Percentiles rank a stretch among this genome's conserved stretches.
Conservation (phyloP, 2,797 vertebrate genomes). For the Threskiornis aethiopicus region DNA sequence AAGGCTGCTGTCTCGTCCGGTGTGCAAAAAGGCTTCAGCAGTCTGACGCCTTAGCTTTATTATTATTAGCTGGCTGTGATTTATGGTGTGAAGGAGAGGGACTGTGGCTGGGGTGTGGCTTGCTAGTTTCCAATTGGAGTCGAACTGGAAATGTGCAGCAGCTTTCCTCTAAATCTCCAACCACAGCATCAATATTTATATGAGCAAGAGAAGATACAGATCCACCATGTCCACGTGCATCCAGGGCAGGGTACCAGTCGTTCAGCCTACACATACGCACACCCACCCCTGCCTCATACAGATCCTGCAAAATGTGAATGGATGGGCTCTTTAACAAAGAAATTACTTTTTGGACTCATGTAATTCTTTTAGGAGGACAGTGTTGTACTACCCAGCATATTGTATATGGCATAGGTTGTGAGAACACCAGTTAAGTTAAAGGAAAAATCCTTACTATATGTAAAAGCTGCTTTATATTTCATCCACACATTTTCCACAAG, state of each 20-base stretch:
- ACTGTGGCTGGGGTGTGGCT: background rate
- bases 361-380: background rate
- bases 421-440: background rate
- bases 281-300: accelerated
- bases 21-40: background rate
- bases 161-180: background rate
- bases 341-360: background rate
- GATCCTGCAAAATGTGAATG: background rate
- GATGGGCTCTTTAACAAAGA: background rate
- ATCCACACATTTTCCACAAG: conserved; percentile 31
- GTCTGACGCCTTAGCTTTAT: background rate
- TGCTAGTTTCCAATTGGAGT: background rate
- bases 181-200: background rate
- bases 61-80: background rate
- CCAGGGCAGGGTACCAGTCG: background rate
- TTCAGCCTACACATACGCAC: background rate
- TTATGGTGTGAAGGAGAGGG: background rate
- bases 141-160: background rate
- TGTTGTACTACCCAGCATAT: background rate
- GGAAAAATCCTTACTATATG: background rate
- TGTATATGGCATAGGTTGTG: background rate
- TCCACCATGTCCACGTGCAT: background rate
- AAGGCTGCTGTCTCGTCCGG: background rate
- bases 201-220: background rate
- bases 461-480: conserved; percentile 1